Percentiles rank a stretch among this genome's conserved stretches.
These are phyloP conservation scores for Trichogramma pretiosum DNA, from an alignment of 1,140 invertebrate species.

Conservation along the genomic window DNA sequence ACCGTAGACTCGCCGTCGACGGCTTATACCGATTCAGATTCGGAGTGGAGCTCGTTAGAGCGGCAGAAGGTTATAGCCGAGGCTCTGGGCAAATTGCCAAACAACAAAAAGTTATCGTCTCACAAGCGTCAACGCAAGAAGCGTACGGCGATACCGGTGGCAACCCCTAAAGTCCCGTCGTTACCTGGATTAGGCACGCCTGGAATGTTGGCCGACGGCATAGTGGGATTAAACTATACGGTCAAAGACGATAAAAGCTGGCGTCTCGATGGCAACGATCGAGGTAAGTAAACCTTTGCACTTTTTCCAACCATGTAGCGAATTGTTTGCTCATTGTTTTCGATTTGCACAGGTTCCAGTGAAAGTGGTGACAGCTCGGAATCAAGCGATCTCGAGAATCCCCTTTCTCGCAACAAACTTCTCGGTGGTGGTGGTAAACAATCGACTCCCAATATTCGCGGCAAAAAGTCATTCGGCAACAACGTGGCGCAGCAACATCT, in stretches of 20 bases:
- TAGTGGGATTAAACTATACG: constrained; percentile 36
- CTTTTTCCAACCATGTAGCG: no score
- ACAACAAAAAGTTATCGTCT: constrained; percentile 60
- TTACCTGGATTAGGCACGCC: constrained; percentile 37
- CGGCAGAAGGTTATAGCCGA: constrained; percentile 59
- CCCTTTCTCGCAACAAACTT: constrained; percentile 35
- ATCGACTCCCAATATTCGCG: constrained; percentile 32
- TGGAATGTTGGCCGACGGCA: constrained; percentile 24
- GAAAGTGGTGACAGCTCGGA: constrained; percentile 41
- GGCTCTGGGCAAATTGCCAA: constrained; percentile 49
- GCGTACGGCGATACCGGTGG: constrained; percentile 69
- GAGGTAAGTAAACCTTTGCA: constrained; percentile 29
- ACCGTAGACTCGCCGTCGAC: constrained; percentile 18
- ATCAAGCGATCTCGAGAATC: constrained; percentile 40
- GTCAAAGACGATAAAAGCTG: constrained; percentile 42
- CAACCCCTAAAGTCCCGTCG: constrained; percentile 71
- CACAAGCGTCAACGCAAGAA: constrained; percentile 73
- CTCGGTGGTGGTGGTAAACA: constrained; percentile 33
- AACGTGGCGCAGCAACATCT: constrained; percentile 31
- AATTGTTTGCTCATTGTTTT: no score
- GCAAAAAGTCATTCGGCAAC: constrained; percentile 38
- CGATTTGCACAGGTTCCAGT: constrained; percentile 40
- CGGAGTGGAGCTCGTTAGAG: constrained; percentile 75
- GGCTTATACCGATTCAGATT: constrained; percentile 80
- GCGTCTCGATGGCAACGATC: constrained; percentile 35